These are phyloP conservation scores for Athalia circularis DNA, from an alignment of 2,888 invertebrate species.

Conservation along the genomic window DNA sequence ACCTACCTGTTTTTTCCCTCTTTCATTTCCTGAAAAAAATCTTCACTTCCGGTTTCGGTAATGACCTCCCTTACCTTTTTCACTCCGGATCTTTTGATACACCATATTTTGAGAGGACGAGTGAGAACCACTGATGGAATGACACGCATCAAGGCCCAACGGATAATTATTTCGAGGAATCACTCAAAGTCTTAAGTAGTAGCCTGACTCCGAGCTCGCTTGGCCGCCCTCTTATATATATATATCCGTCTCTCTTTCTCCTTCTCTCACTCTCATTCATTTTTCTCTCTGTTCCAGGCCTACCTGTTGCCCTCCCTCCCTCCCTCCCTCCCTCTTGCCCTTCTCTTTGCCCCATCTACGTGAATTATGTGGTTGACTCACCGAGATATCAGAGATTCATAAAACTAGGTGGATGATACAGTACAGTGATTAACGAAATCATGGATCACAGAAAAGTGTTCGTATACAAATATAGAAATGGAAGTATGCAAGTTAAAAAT, in stretches of 20 bases:
- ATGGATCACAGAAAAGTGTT: no score
- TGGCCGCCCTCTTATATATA: slow-evolving; percentile 46
- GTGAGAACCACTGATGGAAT: slow-evolving; percentile 54
- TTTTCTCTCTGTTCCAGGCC: slow-evolving; percentile 40
- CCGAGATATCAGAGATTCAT: no score
- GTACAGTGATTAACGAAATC: no score
- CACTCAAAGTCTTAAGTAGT: slow-evolving; percentile 47
- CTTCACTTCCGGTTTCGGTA: no score
- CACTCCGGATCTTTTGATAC: not conserved
- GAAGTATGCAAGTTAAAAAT: not conserved
- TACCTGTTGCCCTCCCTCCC: slow-evolving; percentile 12
- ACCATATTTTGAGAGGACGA: not conserved
- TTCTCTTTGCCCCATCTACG: not conserved
- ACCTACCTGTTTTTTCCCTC: no score
- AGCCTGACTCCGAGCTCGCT: slow-evolving; percentile 51
- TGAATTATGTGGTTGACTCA: not conserved
- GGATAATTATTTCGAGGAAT: slow-evolving; percentile 63
- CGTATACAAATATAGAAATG: no score
- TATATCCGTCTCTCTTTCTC: slow-evolving; percentile 36
- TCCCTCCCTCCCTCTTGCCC: slow-evolving; percentile 1
- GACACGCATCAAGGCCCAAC: slow-evolving; percentile 58
- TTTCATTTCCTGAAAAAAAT: no score
- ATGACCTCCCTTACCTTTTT: not conserved
- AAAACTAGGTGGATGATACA: no score
- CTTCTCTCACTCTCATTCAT: slow-evolving; percentile 23